Percentiles rank a stretch among this genome's conserved stretches.
Conservation (phyloP, 2,888 invertebrate species). For the Torymus auratus region DNA sequence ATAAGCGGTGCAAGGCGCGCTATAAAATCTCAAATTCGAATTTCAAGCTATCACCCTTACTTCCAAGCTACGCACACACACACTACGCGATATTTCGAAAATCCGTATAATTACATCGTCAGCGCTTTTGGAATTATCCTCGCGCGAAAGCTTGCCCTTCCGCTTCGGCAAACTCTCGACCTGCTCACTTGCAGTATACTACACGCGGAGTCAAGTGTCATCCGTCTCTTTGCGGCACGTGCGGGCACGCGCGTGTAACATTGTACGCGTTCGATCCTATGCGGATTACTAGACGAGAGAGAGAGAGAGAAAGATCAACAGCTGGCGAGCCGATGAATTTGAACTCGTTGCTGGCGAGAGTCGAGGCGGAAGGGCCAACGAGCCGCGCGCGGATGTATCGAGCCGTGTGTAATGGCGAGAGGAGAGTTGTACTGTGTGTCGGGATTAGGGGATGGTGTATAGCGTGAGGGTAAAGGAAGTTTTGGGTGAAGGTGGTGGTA, state of each 20-base stretch:
- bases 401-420: background rate
- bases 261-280: background rate
- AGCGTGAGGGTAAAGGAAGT: too few relatives aligned
- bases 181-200: background rate
- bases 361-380: constrained; percentile 28
- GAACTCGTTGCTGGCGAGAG: constrained; percentile 7
- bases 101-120: constrained; percentile 9
- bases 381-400: background rate
- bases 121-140: too few relatives aligned
- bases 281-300: constrained; percentile 1
- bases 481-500: too few relatives aligned
- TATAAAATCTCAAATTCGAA: too few relatives aligned
- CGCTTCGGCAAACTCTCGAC: too few relatives aligned
- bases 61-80: too few relatives aligned
- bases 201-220: constrained; percentile 23
- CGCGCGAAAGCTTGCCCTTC: too few relatives aligned
- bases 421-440: too few relatives aligned
- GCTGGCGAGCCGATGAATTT: constrained; percentile 12
- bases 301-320: background rate
- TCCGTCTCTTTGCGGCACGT: constrained; percentile 1
- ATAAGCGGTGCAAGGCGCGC: too few relatives aligned
- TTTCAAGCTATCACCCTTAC: too few relatives aligned
- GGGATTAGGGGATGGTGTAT: too few relatives aligned
- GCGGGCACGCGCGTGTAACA: background rate
- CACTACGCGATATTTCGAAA: background rate